Evolutionary conservation across 2,113 vertebrate genomes (phyloP).

Genomic region (Tricholaema leucomelas): DNA sequence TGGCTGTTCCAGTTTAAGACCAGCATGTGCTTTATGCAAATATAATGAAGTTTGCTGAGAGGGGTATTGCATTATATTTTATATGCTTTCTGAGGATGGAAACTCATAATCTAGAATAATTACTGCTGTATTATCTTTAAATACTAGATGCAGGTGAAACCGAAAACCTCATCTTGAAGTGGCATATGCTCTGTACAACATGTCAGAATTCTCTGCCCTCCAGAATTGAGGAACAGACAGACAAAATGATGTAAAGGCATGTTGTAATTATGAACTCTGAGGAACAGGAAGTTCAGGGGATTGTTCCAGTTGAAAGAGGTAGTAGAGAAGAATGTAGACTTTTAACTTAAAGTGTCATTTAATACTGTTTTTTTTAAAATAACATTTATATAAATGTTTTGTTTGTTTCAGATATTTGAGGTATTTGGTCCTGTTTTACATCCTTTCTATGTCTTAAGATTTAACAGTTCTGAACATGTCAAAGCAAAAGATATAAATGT

Average conservation of each 20-base stretch:
- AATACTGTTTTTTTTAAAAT: no score
- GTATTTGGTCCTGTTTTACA: constrained; percentile 92
- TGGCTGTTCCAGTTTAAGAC: not conserved
- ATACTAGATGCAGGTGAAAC: not conserved
- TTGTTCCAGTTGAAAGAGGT: not conserved
- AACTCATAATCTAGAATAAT: not conserved
- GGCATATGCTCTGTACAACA: not conserved
- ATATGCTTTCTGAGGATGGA: not conserved
- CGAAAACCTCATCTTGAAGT: not conserved
- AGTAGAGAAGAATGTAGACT: not conserved
- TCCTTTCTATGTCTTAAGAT: constrained; percentile 90
- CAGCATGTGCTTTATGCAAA: not conserved
- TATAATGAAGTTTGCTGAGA: not conserved
- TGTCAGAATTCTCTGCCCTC: not conserved
- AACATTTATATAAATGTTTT: not conserved
- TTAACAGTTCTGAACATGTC: constrained; percentile 87
- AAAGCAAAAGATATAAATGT: constrained; percentile 79
- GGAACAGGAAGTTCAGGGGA: not conserved
- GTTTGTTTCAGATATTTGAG: constrained; percentile 87
- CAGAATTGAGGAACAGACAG: not conserved
- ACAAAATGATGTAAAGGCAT: not conserved
- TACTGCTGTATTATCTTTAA: not conserved
- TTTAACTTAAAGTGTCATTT: not conserved
- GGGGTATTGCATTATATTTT: not conserved
- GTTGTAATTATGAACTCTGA: not conserved